Base-by-base conservation (phyloP, 2,888 invertebrate species). In the Hymenopus coronatus region DNA sequence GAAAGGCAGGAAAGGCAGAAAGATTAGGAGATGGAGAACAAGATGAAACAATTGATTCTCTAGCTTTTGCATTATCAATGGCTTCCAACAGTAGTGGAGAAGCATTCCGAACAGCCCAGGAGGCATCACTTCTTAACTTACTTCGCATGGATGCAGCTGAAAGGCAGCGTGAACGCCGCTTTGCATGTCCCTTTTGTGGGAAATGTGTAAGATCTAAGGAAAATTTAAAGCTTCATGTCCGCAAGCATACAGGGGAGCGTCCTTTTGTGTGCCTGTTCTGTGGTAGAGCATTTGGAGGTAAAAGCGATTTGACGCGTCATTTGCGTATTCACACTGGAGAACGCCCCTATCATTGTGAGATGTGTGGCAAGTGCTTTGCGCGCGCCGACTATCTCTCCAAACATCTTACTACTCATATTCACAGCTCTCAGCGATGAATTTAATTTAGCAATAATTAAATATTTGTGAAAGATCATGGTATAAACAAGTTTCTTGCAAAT, bases 251-350 rank as follows among this genome's bases (percentile, higher is more conserved):
- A n/a, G 97, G 97, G 15, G 98, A 98, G 93, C 95, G 98, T 54
- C 98, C 98, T n/a, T 98, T 98, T 93, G 98, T 97, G 89, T 98
- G 98, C 91, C 94, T 98, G 90, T 98, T 98, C 93, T 98, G 98
- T 93, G 97, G 97, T 0, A 94, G 97, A 40, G 97, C 97, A 30
- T 98, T 98, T 92, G 97, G 98, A 7, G 97, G 97, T 40, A 98
- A 98, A 93, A 97, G 97, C 92, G 97, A 98, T 92, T 94, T 98
- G 91, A 98, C 97, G 28, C 96, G 97, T 46, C 98, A 98, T 93
- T 94, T 98, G 91, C 95, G 98, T 91, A 98, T 98, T 91, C 98
- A 98, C 93, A 98, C 98, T 20, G 98, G 98, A 82, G 98, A 98
- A 93, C 94, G 98, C 90, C 98, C 98, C 70, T 98, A 98, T 93